Conservation (phyloP, 2,797 vertebrate genomes). For the Fratercula arctica region DNA sequence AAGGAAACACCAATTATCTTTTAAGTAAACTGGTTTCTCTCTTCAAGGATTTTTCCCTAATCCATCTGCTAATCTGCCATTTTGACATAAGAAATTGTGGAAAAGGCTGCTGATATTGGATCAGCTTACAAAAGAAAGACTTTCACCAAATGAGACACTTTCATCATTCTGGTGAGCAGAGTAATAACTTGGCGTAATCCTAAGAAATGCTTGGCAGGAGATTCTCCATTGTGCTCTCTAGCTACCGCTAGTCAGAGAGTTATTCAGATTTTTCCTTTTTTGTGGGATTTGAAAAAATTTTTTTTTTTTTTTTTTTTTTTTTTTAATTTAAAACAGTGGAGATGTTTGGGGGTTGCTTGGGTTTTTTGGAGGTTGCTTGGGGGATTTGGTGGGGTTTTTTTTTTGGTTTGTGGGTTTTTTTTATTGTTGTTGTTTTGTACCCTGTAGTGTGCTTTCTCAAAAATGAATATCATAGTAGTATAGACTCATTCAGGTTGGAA, state of each 20-base stretch:
- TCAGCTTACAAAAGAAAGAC: not conserved
- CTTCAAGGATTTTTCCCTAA: not conserved
- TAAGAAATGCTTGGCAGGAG: not conserved
- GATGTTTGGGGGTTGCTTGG: not conserved
- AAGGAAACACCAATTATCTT: not conserved
- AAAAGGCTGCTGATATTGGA: not conserved
- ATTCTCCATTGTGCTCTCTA: not conserved
- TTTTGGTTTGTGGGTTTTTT: not conserved
- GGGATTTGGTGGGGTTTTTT: not conserved
- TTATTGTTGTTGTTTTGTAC: not conserved
- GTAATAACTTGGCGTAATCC: not conserved
- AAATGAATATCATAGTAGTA: not conserved
- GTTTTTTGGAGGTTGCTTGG: fast-evolving
- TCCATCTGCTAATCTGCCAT: not conserved
- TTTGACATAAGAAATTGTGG: not conserved
- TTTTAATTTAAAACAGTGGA: not conserved
- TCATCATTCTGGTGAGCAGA: not conserved
- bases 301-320: not conserved
- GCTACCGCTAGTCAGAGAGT: not conserved
- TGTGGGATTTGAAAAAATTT: not conserved
- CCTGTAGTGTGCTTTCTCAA: not conserved
- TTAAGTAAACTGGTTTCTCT: not conserved
- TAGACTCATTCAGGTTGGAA: not conserved
- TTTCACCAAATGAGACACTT: not conserved
- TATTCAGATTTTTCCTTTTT: not conserved